Evolutionary conservation across 2,888 invertebrate genomes (phyloP).

Genomic region (Cheilosia scutellata): DNA sequence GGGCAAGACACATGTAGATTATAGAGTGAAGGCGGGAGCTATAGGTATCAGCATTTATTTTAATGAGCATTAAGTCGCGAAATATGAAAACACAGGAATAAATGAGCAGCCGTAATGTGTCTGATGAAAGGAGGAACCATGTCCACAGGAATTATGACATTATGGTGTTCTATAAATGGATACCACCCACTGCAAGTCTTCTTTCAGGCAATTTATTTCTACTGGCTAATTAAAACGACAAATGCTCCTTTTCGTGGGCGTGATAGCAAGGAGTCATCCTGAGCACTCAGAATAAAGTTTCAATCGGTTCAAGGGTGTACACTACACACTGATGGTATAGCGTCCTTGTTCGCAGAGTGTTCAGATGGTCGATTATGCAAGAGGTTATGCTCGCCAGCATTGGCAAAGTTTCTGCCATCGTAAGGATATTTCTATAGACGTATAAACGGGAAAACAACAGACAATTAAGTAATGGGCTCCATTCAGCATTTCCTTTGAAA

Average conservation of each 20-base stretch:
- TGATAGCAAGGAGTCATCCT: neutral
- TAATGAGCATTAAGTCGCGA: too few species aligned
- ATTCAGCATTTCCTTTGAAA: conserved; percentile 41
- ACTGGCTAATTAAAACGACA: conserved; percentile 35
- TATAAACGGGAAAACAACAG: conserved; percentile 27
- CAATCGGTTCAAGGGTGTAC: conserved; percentile 35
- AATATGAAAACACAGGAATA: too few species aligned
- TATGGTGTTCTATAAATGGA: conserved; percentile 8
- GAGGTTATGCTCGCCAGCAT: conserved; percentile 7
- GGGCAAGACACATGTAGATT: too few species aligned
- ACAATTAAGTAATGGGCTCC: conserved; percentile 51
- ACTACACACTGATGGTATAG: neutral
- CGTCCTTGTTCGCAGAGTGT: conserved; percentile 2
- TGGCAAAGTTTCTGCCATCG: conserved; percentile 11
- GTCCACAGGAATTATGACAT: too few species aligned
- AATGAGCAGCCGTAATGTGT: too few species aligned
- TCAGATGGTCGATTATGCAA: conserved; percentile 44
- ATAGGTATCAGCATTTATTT: too few species aligned
- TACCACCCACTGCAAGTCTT: neutral
- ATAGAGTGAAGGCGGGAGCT: too few species aligned
- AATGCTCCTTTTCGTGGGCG: conserved; percentile 28
- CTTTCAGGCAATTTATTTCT: conserved; percentile 2
- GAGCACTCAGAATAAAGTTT: conserved; percentile 15
- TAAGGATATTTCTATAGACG: neutral
- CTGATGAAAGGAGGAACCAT: too few species aligned